Evolutionary conservation across 1,140 invertebrate species (phyloP), one percentile per base, ranked within the genome.

Genomic region (Helicoverpa armigera): DNA sequence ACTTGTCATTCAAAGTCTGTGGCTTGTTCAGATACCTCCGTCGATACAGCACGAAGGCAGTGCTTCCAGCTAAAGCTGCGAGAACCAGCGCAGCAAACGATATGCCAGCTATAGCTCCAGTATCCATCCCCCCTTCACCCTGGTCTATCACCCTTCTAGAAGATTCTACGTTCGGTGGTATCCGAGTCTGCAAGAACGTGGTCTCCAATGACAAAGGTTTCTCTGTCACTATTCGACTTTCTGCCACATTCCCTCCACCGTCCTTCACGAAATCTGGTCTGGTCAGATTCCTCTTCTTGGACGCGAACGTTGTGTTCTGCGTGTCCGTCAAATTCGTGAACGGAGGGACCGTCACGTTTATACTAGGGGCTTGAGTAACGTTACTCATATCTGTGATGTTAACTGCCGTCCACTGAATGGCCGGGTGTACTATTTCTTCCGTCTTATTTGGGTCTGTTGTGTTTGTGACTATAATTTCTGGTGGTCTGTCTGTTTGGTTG

Each of bases 1-100:
- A 97, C 88, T 97, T 97, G 87, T 97, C 97, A 87, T 96, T 97
- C 53, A 98, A 95, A 60, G 97, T 97, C 95, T 98, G 98, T 23
- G 97, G 97, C 87, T 97, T 97, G 90, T 98, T 98, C 81, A 97
- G 95, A 88, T 97, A 97, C 85, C 97, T 95, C 73, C 97, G 96
- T 43, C 97, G 96, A 91, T 98, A 98, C 81, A 98, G 95, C 78
- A 98, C 96, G 86, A 97, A 97, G 50, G 96, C 96, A 48, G 97
- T 96, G 85, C 96, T 96, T 73, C 96, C 97, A 84, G 96, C 95
- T 14, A 97, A 95, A 14, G 96, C 97, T 35, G 96, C 95, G 76
- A 97, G 87, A 65, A 96, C 95, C 69, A 97, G 92, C 75, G 96
- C 96, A 23, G 96, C 97, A 75, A 97, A 96, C 61, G 96, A 97